These are phyloP conservation scores for Cataglyphis albicans DNA, from an alignment of 2,888 invertebrate genomes.

Conservation along the genomic window DNA sequence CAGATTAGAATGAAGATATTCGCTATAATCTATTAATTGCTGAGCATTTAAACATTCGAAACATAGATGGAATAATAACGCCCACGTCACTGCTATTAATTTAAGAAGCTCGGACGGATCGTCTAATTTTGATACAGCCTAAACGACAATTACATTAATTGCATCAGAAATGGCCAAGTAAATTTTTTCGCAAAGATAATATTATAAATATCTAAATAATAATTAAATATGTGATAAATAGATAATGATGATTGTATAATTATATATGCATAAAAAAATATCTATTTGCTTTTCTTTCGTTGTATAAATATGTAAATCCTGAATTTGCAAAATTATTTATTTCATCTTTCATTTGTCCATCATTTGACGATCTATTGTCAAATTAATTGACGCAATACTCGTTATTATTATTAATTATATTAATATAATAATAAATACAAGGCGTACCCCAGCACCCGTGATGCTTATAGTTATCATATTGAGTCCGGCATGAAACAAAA, in stretches of 20 bases:
- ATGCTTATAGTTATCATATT: slow-evolving; percentile 43
- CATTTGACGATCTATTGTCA: neutral
- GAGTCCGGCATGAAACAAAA: slow-evolving; percentile 36
- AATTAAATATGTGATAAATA: neutral
- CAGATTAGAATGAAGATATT: slow-evolving; percentile 26
- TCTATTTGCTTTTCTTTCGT: neutral
- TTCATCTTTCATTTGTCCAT: neutral
- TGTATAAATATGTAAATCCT: neutral
- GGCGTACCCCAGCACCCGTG: slow-evolving; percentile 37
- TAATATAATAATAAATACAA: neutral
- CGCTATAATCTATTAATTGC: slow-evolving; percentile 42
- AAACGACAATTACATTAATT: slow-evolving; percentile 34
- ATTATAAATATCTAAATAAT: neutral
- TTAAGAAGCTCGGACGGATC: slow-evolving; percentile 15
- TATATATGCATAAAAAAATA: neutral
- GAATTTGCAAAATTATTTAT: neutral
- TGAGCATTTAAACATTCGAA: slow-evolving; percentile 49
- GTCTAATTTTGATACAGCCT: slow-evolving; percentile 13
- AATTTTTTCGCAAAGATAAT: neutral
- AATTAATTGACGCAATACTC: slow-evolving; percentile 1
- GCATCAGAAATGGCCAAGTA: neutral
- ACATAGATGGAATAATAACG: slow-evolving; percentile 14
- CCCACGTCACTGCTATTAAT: slow-evolving; percentile 17
- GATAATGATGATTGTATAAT: slow-evolving; percentile 7
- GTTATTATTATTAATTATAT: neutral